Percentiles rank a stretch among this genome's conserved stretches.
phyloP scores from a whole-genome alignment of 2,888 invertebrate genomes.

The Caenorhabditis angaria region DNA sequence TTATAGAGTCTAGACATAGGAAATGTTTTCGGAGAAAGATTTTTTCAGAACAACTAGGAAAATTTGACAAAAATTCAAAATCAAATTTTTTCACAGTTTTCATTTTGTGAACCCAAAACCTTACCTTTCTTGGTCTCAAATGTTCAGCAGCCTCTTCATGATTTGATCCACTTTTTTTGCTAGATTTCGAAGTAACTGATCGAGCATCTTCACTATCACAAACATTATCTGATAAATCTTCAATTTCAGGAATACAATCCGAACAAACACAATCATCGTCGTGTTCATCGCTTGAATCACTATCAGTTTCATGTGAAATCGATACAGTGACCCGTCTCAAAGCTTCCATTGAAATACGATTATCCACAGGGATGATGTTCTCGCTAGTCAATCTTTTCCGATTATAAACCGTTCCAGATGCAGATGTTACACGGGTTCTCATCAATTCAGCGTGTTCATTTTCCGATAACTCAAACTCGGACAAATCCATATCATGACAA shows the following conservation, averaged over 20 bases:
- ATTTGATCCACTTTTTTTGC: neutral
- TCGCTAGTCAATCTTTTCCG: conserved; percentile 2
- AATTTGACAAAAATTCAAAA: neutral
- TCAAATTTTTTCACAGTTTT: neutral
- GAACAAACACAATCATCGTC: conserved; percentile 40
- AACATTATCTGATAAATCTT: conserved; percentile 12
- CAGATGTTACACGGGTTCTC: conserved; percentile 39
- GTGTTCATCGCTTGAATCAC: neutral
- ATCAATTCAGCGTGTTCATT: conserved; percentile 13
- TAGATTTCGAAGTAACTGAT: neutral
- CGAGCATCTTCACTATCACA: conserved; percentile 14
- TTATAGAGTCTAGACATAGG: too few species aligned
- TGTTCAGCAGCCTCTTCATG: neutral
- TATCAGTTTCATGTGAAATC: conserved; percentile 11
- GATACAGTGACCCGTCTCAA: conserved; percentile 46
- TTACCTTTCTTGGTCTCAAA: conserved; percentile 10
- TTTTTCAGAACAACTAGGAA: too few species aligned
- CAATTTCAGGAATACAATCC: conserved; percentile 23
- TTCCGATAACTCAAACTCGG: conserved; percentile 75
- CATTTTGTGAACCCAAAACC: neutral
- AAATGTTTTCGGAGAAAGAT: too few species aligned
- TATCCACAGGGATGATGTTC: conserved; percentile 3
- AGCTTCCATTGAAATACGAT: conserved; percentile 40
- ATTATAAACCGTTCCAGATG: conserved; percentile 15
- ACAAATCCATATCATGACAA: conserved; percentile 75